Evolutionary conservation across 2,113 vertebrate species (phyloP), one percentile per base, ranked within the genome.

Genomic region (Alethe castanea): DNA sequence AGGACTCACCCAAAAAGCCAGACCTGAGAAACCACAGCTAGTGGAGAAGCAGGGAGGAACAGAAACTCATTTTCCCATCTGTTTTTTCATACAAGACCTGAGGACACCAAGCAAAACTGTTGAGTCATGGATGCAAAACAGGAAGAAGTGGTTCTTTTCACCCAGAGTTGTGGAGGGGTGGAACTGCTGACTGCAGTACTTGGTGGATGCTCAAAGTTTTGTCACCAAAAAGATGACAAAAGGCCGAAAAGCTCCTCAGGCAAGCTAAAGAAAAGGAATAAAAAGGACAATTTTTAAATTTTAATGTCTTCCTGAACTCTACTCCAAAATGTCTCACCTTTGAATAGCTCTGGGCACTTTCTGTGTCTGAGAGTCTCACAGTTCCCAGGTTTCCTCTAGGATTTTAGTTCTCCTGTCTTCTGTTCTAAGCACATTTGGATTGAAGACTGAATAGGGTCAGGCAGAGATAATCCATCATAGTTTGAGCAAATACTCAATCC

Each of bases 161-260:
- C 9, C 3, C 0, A 2, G 5, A 5, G 6, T 3, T 44, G 35
- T 29, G 40, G 70, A 54, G 24, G 2, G 8, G 8, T 35, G 8
- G 33, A 81, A 42, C 48, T 40, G 25, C 52, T 56, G 57, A 22
- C 48, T 82, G 31, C 31, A 53, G 31, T 8, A 29, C n/a, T n/a
- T 76, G 61, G 15, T 81, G 83, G 52, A 54, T 84, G 26, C 11
- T 74, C n/a, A 3, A 73, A 59, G 24, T 28, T 53, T 35, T 35
- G 35, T 35, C 2, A 2, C 14, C 0, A 9, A n/a, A 60, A 57
- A 48, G 3, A 2, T 36, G 42, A 26, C 26, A 35, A 16, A 38
- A n/a, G 11, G 4, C 14, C 6, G 61, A 54, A 79, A 66, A 42
- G 2, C 5, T 45, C 5, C 14, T 38, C 11, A 69, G 40, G 12